Evolutionary conservation across 2,888 invertebrate species (phyloP).

Genomic region (Gisinianus flammeolus): DNA sequence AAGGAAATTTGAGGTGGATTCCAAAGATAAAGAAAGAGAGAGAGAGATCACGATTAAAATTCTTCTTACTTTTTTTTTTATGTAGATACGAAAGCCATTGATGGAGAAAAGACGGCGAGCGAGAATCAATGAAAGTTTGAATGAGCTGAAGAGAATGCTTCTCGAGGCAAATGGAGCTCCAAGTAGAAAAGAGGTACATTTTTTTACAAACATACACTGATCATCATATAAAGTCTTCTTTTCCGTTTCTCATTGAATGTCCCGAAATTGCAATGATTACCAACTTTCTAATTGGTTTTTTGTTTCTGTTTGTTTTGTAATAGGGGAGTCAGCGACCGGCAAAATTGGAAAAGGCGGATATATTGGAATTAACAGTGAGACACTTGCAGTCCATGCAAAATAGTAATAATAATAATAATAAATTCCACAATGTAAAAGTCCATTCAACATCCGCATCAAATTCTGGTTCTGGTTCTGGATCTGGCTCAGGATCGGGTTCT

Average conservation of each 20-base stretch:
- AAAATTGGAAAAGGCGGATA: slow-evolving; percentile 72
- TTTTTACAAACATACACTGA: background rate
- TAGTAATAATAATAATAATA: background rate
- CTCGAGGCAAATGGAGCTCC: slow-evolving; percentile 61
- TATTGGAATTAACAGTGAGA: slow-evolving; percentile 70
- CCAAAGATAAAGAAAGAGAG: background rate
- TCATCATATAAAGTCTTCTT: background rate
- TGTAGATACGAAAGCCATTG: slow-evolving; percentile 64
- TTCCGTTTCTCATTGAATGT: background rate
- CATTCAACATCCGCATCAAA: background rate
- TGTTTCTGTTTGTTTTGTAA: background rate
- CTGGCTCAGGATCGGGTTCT: background rate
- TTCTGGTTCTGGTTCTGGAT: background rate
- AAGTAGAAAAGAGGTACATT: slow-evolving; percentile 58
- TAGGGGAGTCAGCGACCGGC: slow-evolving; percentile 63
- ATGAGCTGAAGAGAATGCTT: slow-evolving; percentile 65
- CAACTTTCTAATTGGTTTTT: background rate
- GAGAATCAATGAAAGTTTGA: slow-evolving; percentile 66
- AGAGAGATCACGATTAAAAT: background rate
- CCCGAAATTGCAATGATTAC: background rate
- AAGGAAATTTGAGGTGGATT: background rate
- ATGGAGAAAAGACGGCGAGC: slow-evolving; percentile 67
- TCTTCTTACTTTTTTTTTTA: slow-evolving; percentile 7
- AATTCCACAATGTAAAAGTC: slow-evolving; percentile 3
- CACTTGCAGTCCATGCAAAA: slow-evolving; percentile 67